Conservation (phyloP, 2,113 vertebrate genomes). For the Plecotus auritus region DNA sequence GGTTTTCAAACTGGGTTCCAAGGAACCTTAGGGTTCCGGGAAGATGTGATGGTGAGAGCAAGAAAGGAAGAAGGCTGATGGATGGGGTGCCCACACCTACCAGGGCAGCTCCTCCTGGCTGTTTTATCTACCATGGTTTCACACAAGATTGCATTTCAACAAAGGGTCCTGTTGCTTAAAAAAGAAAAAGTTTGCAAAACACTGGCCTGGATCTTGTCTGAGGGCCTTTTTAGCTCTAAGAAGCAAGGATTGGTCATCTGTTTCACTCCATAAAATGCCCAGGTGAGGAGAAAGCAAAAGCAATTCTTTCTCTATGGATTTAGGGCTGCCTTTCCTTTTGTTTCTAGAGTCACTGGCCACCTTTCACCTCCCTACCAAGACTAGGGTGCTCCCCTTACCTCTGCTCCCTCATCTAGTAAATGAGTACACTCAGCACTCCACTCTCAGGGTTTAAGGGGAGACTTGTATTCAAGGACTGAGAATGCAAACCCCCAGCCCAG, state of each 20-base stretch:
- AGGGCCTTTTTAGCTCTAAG: background rate
- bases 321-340: background rate
- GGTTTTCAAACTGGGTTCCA: background rate
- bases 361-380: background rate
- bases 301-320: background rate
- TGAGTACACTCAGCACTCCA: background rate
- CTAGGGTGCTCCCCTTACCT: background rate
- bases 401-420: background rate
- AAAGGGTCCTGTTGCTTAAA: background rate
- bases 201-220: background rate
- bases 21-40: background rate
- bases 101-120: background rate
- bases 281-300: conserved; percentile 5
- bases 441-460: background rate
- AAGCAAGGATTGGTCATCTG: background rate
- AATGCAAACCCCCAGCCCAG: background rate
- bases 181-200: background rate
- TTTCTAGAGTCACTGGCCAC: background rate
- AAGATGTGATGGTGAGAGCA: background rate
- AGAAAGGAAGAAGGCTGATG: background rate
- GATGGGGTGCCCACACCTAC: accelerated
- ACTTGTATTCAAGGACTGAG: background rate
- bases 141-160: background rate
- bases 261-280: background rate
- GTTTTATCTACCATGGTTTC: background rate